Evolutionary conservation across 2,888 invertebrate species (phyloP), one percentile per base, ranked within the genome.

Genomic region (Sarcophaga subvicina): DNA sequence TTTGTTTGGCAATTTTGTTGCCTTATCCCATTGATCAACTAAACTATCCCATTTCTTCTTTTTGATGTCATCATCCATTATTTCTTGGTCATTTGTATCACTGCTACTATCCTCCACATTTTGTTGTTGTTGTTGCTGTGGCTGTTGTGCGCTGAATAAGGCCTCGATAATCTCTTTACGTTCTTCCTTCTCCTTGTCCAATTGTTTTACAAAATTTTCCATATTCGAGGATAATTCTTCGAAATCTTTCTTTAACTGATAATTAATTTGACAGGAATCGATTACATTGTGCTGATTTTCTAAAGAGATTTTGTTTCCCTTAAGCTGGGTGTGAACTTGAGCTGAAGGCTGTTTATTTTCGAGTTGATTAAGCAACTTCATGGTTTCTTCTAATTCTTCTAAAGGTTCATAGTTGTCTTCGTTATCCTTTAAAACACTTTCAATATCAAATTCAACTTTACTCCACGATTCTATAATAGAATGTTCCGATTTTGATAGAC

Each of bases 221-320:
- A 92, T 77, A 0, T 90, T 88, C 11, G 20, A 82, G 0, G 89
- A 83, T 4, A 92, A 87, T 64, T 91, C 89, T 60, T 89, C 78
- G 66, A 92, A 85, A 60, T 91, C 90, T 25, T 87, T 86, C 8
- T 80, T 87, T 4, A 91, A 80, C 67, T 90, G 89, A 0, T 89
- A 85, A 79, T 90, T 91, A 0, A 89, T 89, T 63, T 89, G 84
- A 0, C 14, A 72, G 47, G 89, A 88, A n/a, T 91, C 89, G 17
- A 82, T 76, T 5, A 91, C 91, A n/a, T 87, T 86, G 25, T 88
- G 37, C 76, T 17, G 89, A 54, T 72, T 90, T 73, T 0, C 86
- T 79, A 37, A 14, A 45, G 2, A 12, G 45, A 4, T 11, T 80
- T 67, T 45, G 6, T 71, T 20, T 2, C 2, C 3, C 47, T 47